A percentile compares a stretch with the other conserved stretches of the same genome.
Evolutionary conservation across 2,797 vertebrate genomes (phyloP).

Genomic region (Steatocranus sp.): DNA sequence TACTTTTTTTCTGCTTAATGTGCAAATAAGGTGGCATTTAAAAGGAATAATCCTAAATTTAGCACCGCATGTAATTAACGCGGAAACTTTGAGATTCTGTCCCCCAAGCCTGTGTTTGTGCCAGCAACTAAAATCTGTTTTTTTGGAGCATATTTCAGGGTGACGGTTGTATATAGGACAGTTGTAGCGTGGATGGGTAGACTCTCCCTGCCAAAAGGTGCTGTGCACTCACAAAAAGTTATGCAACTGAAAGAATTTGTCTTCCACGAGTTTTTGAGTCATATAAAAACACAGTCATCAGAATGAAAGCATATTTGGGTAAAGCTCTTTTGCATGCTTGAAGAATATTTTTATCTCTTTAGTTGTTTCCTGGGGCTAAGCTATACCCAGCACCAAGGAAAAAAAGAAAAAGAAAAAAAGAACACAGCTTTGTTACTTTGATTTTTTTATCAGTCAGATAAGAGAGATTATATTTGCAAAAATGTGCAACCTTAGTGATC

Average conservation of each 20-base stretch:
- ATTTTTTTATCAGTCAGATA: background rate
- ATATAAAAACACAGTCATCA: background rate
- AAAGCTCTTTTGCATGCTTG: background rate
- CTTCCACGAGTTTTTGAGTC: background rate
- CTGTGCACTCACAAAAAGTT: slow-evolving; percentile 20
- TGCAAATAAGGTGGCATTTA: background rate
- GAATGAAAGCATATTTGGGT: background rate
- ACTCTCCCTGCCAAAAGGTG: slow-evolving; percentile 21
- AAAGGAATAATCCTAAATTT: background rate
- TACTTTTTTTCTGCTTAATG: background rate
- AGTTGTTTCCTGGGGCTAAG: background rate
- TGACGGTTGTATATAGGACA: slow-evolving; percentile 20
- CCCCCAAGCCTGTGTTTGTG: background rate
- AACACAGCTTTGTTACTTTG: background rate
- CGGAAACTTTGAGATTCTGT: background rate
- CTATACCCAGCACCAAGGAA: background rate
- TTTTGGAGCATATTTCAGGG: slow-evolving; percentile 1
- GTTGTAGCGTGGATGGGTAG: slow-evolving; percentile 18
- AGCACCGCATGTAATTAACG: background rate
- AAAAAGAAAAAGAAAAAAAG: background rate
- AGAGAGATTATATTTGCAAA: background rate
- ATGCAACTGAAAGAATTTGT: slow-evolving; percentile 15
- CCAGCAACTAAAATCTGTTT: background rate
- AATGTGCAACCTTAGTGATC: background rate
- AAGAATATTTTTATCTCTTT: background rate